Percentiles rank a stretch among this genome's conserved stretches.
Conservation (phyloP, 2,113 vertebrate genomes). For the Empidonax alnorum region DNA sequence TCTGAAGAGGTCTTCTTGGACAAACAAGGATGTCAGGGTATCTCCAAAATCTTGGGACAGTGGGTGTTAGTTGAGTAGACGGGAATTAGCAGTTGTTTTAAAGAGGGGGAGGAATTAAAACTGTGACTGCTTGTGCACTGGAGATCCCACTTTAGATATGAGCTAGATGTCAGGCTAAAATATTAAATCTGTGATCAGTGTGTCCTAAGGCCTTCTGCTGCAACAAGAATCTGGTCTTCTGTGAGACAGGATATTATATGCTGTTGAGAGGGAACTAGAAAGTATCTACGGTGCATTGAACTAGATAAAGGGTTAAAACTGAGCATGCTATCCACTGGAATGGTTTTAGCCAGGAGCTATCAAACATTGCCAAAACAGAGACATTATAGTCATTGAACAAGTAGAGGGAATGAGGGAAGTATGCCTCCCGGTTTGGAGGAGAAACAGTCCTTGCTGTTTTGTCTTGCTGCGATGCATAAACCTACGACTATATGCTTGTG, state of each 20-base stretch:
- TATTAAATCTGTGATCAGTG: background rate
- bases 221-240: background rate
- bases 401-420: background rate
- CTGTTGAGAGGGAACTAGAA: background rate
- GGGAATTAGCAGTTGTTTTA: background rate
- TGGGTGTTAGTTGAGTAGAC: background rate
- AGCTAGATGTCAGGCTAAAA: background rate
- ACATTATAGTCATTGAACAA: background rate
- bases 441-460: background rate
- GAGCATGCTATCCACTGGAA: background rate
- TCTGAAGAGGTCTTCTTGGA: background rate
- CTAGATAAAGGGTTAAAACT: background rate
- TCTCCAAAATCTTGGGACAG: background rate
- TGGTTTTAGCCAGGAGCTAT: background rate
- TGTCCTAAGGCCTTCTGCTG: background rate
- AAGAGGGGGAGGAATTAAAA: background rate
- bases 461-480: background rate
- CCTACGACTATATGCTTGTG: rapidly evolving
- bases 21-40: background rate
- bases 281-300: rapidly evolving
- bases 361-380: background rate
- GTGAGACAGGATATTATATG: background rate
- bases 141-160: background rate
- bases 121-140: background rate
- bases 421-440: rapidly evolving